phyloP scores from a whole-genome alignment of 2,797 vertebrate species.

The Myotis myotis region DNA sequence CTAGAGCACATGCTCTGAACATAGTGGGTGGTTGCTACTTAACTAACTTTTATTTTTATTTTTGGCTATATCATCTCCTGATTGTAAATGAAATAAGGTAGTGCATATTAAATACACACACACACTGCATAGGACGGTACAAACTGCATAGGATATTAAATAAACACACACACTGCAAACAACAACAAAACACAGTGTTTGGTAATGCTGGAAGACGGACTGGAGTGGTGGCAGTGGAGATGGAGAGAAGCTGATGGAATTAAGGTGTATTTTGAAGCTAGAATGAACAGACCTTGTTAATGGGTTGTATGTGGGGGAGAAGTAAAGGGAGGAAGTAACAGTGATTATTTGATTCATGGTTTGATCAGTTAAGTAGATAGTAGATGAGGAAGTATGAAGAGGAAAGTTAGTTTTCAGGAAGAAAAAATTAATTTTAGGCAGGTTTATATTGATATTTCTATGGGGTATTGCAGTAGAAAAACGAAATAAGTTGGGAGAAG shows the following conservation, averaged over 20 bases:
- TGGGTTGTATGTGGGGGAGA: not conserved
- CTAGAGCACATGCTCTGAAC: not conserved
- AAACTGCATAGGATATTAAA: not conserved
- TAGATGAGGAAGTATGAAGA: not conserved
- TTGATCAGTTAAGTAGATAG: not conserved
- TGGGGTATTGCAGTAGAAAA: not conserved
- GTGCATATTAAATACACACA: not conserved
- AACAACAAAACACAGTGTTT: too few relatives aligned
- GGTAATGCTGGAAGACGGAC: not conserved
- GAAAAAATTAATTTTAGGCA: constrained; percentile 4
- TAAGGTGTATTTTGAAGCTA: not conserved
- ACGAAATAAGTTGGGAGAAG: not conserved
- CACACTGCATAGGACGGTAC: not conserved
- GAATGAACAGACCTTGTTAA: not conserved
- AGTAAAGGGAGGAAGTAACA: not conserved
- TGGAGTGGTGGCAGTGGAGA: not conserved
- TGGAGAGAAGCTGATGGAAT: not conserved
- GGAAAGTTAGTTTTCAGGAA: not conserved
- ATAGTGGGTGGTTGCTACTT: not conserved
- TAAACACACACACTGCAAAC: too few relatives aligned
- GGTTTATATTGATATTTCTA: not conserved
- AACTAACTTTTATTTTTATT: not conserved
- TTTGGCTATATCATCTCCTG: not conserved
- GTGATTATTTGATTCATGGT: not conserved
- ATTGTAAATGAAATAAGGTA: not conserved